Evolutionary conservation across 2,113 vertebrate genomes (phyloP), one percentile per base, ranked within the genome.

Genomic region (Hippoglossus stenolepis): DNA sequence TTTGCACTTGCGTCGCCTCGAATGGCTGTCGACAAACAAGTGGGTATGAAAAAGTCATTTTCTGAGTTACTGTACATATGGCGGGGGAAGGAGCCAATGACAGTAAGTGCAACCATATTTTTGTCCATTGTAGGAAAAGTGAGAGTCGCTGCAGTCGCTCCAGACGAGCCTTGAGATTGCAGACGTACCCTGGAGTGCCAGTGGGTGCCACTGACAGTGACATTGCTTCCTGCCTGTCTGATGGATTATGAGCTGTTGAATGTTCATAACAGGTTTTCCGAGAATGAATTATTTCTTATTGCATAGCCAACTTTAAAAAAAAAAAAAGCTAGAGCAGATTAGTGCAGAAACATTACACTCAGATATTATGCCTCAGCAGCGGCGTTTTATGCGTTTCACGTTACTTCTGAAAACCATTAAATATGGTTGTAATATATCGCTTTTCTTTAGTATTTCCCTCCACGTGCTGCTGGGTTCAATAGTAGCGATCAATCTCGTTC

Each of bases 381-480:
- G 75, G 53, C 53, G 21, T 71, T 75, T 81, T 65, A 72, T 65
- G 67, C n/a, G 45, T 67, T 66, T 11, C 0, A 26, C 28, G 40
- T 69, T 53, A 72, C 65, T 4, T 11, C 71, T 70, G 23, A 69
- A 63, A 72, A 74, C 35, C 64, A 69, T 23, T 61, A 58, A 54
- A 82, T 70, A 65, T 45, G 68, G 61, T 61, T 24, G 11, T 68
- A 65, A 73, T 72, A 73, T 72, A 53, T 80, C n/a, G 6, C n/a
- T 49, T 12, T 3, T 13, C 40, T 43, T 43, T 12, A 43, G 40
- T 2, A 5, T 51, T 51, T 51, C 47, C 47, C 47, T 51, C 18
- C 6, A 7, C 47, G 8, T 40, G 49, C 59, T 61, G 69, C 40
- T 63, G 63, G 28, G 58, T 73, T 70, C 82, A 75, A 73, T 66